These are phyloP conservation scores for Lissocephala sabroskyi DNA, from an alignment of 2,888 invertebrate genomes.

Conservation along the genomic window DNA sequence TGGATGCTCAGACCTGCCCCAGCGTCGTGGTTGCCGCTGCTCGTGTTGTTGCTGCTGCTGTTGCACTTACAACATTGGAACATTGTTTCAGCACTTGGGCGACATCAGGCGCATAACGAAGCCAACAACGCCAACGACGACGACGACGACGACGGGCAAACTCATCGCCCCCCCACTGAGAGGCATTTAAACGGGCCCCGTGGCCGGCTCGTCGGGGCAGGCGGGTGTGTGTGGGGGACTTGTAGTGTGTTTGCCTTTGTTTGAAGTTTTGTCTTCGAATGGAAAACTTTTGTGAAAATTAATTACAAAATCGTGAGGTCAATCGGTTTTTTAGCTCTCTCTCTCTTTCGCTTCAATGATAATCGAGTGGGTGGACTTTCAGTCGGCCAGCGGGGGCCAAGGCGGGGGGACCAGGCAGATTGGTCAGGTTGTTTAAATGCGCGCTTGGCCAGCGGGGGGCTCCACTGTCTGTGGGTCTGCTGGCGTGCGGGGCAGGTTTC, in stretches of 20 bases:
- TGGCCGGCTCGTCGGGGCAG: not conserved
- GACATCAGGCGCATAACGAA: constrained; percentile 47
- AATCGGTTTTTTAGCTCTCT: constrained; percentile 40
- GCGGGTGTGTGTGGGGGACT: constrained; percentile 12
- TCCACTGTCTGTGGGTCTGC: constrained; percentile 10
- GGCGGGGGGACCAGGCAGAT: no score
- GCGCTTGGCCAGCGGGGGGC: constrained; percentile 25
- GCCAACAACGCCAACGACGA: no score
- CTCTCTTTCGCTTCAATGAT: constrained; percentile 23
- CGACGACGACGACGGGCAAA: not conserved
- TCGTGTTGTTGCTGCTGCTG: constrained; percentile 31
- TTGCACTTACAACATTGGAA: constrained; percentile 62
- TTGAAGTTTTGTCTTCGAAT: constrained; percentile 60
- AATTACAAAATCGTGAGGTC: constrained; percentile 68
- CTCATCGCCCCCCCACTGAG: no score
- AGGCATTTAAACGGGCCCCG: no score
- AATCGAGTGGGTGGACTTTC: constrained; percentile 64
- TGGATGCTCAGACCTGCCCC: no score
- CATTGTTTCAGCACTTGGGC: constrained; percentile 64
- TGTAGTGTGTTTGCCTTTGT: constrained; percentile 34
- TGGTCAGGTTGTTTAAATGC: constrained; percentile 51
- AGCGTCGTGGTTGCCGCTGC: constrained; percentile 16
- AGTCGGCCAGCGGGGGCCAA: no score
- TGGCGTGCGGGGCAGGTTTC: no score
- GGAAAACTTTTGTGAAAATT: constrained; percentile 66